These are phyloP conservation scores for Papilio polytes DNA, from an alignment of 1,140 invertebrate genomes.

Conservation along the genomic window DNA sequence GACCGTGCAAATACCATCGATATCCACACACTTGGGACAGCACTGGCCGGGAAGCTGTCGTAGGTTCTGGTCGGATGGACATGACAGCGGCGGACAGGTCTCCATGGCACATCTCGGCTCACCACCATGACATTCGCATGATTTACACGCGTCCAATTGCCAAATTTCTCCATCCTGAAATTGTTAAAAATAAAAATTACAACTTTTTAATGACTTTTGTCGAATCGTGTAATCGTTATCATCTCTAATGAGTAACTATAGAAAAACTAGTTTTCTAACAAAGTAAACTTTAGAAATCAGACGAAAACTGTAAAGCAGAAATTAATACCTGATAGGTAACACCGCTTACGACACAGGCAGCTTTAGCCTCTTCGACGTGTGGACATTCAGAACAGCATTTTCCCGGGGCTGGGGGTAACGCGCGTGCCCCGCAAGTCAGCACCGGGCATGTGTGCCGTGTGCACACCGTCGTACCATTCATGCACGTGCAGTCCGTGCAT, in stretches of 20 bases:
- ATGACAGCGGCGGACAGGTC: constrained; percentile 88
- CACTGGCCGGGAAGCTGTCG: constrained; percentile 91
- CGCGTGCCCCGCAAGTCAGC: constrained; percentile 90
- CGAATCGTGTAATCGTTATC: too few relatives aligned
- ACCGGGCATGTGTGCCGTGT: constrained; percentile 91
- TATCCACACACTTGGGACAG: constrained; percentile 93
- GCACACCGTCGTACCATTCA: constrained; percentile 91
- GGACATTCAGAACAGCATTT: constrained; percentile 92
- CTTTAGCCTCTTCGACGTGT: constrained; percentile 85
- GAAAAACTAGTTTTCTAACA: too few relatives aligned
- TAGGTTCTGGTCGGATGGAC: constrained; percentile 89
- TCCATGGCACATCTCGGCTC: constrained; percentile 92
- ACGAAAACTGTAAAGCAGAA: not conserved
- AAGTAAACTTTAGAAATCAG: not conserved
- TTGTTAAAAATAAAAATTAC: constrained; percentile 34
- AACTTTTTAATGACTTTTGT: too few relatives aligned
- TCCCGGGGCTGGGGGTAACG: constrained; percentile 85
- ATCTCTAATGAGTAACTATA: too few relatives aligned
- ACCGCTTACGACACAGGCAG: constrained; percentile 87
- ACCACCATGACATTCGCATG: constrained; percentile 92
- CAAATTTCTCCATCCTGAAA: constrained; percentile 93
- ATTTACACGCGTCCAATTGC: constrained; percentile 93
- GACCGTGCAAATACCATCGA: constrained; percentile 95
- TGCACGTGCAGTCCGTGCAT: constrained; percentile 93
- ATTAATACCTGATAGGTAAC: constrained; percentile 86